Percentiles rank a stretch among this genome's conserved stretches.
Conservation (phyloP, 2,797 vertebrate species). For the Artibeus lituratus region DNA sequence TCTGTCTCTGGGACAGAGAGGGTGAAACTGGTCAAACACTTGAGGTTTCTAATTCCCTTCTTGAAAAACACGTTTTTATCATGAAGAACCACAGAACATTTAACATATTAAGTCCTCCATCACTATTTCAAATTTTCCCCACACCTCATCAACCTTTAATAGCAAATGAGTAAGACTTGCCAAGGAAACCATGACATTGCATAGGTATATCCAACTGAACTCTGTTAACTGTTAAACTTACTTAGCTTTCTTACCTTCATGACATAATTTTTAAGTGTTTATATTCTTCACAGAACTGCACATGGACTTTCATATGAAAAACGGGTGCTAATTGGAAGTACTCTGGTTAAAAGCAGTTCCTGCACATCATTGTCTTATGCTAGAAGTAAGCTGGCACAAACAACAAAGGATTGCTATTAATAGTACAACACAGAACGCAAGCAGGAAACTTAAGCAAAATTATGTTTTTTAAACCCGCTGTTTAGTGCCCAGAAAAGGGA, state of each 20-base stretch:
- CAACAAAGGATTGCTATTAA: conserved; percentile 74
- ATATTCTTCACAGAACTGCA: not conserved
- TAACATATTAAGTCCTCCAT: not conserved
- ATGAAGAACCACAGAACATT: not conserved
- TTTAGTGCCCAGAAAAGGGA: conserved; percentile 68
- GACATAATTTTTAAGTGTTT: not conserved
- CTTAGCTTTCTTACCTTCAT: not conserved
- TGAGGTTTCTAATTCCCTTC: not conserved
- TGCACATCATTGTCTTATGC: conserved; percentile 50
- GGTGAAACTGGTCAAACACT: not conserved
- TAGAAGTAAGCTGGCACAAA: conserved; percentile 59
- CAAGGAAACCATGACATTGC: not conserved
- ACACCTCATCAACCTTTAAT: not conserved
- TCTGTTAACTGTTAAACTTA: accelerated
- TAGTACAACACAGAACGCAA: conserved; percentile 39
- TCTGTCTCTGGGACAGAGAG: not conserved
- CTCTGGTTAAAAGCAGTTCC: conserved; percentile 36
- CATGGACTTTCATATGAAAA: conserved; percentile 8
- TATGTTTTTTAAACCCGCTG: conserved; percentile 56
- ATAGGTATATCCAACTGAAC: not conserved
- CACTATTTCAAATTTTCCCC: not conserved
- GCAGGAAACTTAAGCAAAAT: conserved; percentile 53
- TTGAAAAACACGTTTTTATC: not conserved
- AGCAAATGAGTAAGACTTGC: not conserved
- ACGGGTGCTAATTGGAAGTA: not conserved